These are phyloP conservation scores for Holotrichia oblita DNA, from an alignment of 1,140 invertebrate species.

Conservation along the genomic window DNA sequence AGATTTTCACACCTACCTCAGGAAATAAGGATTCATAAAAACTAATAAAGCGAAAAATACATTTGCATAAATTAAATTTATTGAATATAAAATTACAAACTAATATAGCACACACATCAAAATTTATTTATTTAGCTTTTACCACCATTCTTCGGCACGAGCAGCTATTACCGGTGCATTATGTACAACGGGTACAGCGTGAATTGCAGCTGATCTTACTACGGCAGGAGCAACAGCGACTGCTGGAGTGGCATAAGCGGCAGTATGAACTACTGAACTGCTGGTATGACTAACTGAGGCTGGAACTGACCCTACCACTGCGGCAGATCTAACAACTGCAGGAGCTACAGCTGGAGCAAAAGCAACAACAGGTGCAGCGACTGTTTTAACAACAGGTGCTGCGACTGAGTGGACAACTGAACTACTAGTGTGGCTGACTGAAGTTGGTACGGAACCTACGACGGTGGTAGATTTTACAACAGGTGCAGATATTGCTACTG, in stretches of 20 bases:
- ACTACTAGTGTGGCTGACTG: conserved; percentile 64
- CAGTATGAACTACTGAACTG: conserved; percentile 57
- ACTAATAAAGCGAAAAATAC: not conserved
- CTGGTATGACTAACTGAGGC: conserved; percentile 63
- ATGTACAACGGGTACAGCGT: conserved; percentile 18
- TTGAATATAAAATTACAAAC: conserved; percentile 19
- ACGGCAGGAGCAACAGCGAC: conserved; percentile 63
- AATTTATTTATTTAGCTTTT: not conserved
- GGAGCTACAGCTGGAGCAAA: conserved; percentile 54
- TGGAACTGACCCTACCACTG: conserved; percentile 53
- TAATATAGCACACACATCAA: conserved; percentile 34
- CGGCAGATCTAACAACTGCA: conserved; percentile 44
- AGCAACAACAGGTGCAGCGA: conserved; percentile 48
- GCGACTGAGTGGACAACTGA: conserved; percentile 62
- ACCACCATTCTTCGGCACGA: conserved; percentile 18
- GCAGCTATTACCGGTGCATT: conserved; percentile 13
- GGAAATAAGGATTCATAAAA: not conserved
- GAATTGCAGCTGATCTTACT: conserved; percentile 40
- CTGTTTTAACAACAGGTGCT: conserved; percentile 1
- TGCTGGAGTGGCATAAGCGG: conserved; percentile 54
- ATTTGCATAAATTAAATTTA: conserved; percentile 34
- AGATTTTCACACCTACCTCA: not conserved
- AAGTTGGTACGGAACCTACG: conserved; percentile 56
- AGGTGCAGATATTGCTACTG: not conserved
- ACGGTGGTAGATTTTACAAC: conserved; percentile 44